Evolutionary conservation across 1,140 invertebrate genomes (phyloP).

Genomic region (Drosophila burlai): DNA sequence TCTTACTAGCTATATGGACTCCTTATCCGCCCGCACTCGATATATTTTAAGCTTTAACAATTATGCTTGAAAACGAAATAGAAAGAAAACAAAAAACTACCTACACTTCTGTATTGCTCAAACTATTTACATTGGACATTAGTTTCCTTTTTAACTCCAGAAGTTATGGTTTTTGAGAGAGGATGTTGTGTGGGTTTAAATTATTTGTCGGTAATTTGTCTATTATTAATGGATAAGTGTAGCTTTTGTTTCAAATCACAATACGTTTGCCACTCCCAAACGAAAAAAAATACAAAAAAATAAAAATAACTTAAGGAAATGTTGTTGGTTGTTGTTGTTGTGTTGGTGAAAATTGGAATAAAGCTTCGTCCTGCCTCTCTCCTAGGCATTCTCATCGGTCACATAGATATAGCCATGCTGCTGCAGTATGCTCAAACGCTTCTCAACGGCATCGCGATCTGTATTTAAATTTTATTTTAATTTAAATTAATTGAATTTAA

Average conservation of each 20-base stretch:
- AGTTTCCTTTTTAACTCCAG: conserved; percentile 10
- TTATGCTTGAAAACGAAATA: conserved; percentile 59
- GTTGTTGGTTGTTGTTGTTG: conserved; percentile 33
- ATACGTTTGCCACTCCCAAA: conserved; percentile 73
- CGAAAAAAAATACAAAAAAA: conserved; percentile 47
- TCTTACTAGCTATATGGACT: conserved; percentile 48
- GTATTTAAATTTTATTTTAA: conserved; percentile 14
- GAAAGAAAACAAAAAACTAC: conserved; percentile 63
- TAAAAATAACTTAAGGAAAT: conserved; percentile 80
- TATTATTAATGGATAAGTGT: conserved; percentile 49
- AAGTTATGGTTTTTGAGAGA: conserved; percentile 8
- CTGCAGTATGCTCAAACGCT: conserved; percentile 93
- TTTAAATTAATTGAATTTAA: too few relatives aligned
- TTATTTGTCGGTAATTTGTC: conserved; percentile 54
- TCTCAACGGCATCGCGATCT: conserved; percentile 97
- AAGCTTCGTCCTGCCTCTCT: conserved; percentile 50
- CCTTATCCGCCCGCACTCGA: conserved; percentile 36
- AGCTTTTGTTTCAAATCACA: conserved; percentile 77
- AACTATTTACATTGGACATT: conserved; percentile 79
- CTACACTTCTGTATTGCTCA: conserved; percentile 47
- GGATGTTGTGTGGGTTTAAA: conserved; percentile 35
- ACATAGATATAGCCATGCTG: conserved; percentile 93
- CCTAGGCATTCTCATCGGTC: conserved; percentile 86
- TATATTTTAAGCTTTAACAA: conserved; percentile 68
- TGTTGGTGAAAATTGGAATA: conserved; percentile 59